Percentiles rank a stretch among this genome's conserved stretches.
Evolutionary conservation across 2,888 invertebrate genomes (phyloP).

Genomic region (Neria commutata): DNA sequence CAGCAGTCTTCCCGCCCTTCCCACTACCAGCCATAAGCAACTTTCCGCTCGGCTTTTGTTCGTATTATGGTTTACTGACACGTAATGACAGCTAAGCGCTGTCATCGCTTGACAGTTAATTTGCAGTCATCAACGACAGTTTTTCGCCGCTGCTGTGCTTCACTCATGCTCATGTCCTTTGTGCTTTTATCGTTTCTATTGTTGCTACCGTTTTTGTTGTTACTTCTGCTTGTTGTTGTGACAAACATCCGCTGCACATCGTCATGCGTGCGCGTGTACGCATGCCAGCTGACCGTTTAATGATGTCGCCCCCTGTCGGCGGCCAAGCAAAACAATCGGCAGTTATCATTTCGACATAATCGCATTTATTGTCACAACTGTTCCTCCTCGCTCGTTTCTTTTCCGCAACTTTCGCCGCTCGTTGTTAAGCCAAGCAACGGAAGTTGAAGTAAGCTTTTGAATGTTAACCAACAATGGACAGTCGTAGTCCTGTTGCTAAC

Average conservation of each 20-base stretch:
- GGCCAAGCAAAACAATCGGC: constrained; percentile 44
- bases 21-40: not conserved
- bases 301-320: constrained; percentile 48
- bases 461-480: not conserved
- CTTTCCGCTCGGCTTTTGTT: not conserved
- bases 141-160: constrained; percentile 7
- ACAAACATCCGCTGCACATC: constrained; percentile 30
- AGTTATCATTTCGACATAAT: constrained; percentile 13
- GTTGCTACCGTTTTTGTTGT: not conserved
- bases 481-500: not conserved
- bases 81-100: constrained; percentile 50
- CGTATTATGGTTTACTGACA: constrained; percentile 49
- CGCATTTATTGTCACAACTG: constrained; percentile 22
- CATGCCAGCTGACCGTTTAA: constrained; percentile 53
- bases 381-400: too few species aligned
- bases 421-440: constrained; percentile 1
- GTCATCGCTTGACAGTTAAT: constrained; percentile 40
- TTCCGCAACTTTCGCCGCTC: not conserved
- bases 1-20: too few species aligned
- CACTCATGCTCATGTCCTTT: constrained; percentile 31
- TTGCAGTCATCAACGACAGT: constrained; percentile 9
- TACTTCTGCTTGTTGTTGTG: constrained; percentile 28
- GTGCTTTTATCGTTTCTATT: constrained; percentile 5
- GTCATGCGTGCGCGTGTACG: constrained; percentile 37
- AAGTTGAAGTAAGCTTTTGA: not conserved